phyloP scores from a whole-genome alignment of 2,113 vertebrate genomes.

The Dicentrarchus labrax region DNA sequence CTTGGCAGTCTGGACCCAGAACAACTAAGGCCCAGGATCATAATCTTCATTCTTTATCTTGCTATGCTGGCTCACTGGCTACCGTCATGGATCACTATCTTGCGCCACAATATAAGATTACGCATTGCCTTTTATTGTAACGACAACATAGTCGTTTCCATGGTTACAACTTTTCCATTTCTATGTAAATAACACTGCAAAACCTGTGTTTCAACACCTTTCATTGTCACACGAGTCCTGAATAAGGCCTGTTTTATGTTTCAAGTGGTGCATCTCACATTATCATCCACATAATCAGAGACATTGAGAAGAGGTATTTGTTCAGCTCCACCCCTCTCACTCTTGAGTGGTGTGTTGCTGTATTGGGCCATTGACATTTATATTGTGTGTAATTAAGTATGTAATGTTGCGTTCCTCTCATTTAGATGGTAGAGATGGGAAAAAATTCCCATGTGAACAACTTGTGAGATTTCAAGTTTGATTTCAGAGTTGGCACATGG shows the following conservation, averaged over 20 bases:
- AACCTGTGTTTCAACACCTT: neutral
- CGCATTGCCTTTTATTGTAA: neutral
- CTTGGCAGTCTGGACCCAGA: neutral
- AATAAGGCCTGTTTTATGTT: neutral
- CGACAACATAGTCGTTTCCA: neutral
- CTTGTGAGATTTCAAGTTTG: neutral
- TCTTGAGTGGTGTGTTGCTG: neutral
- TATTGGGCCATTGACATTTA: no score
- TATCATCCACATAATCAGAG: neutral
- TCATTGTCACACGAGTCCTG: neutral
- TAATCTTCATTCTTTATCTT: neutral
- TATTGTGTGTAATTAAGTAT: neutral
- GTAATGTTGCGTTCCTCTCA: neutral
- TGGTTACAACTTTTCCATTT: neutral
- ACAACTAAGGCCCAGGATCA: neutral
- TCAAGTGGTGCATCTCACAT: neutral
- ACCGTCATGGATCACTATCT: neutral
- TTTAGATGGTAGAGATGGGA: neutral
- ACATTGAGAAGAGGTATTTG: no score
- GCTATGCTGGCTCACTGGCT: neutral
- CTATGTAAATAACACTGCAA: neutral
- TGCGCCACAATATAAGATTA: neutral
- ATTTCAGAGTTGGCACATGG: neutral
- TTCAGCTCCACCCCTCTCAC: neutral
- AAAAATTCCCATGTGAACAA: neutral